Percentiles rank a stretch among this genome's conserved stretches.
phyloP scores from a whole-genome alignment of 1,140 invertebrate species.

The Drosophila lowei region DNA sequence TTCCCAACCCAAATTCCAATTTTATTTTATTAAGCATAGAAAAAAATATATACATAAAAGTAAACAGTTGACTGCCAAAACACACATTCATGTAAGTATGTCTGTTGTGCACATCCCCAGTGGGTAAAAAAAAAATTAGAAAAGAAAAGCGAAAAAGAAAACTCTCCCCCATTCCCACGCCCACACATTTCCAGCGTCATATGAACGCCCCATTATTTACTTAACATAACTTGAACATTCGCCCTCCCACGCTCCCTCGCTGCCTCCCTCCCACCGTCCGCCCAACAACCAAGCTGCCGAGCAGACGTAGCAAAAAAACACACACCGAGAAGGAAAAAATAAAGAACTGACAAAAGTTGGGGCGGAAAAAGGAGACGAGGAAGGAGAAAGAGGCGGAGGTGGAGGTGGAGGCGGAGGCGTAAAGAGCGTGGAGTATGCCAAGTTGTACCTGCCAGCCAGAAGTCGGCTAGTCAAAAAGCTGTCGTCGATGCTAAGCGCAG shows the following conservation, averaged over 20 bases:
- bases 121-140: not conserved
- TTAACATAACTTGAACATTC: slow-evolving; percentile 81
- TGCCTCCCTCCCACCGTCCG: not conserved
- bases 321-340: slow-evolving; percentile 21
- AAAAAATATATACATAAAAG: slow-evolving; percentile 61
- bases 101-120: slow-evolving; percentile 27
- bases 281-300: slow-evolving; percentile 19
- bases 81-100: slow-evolving; percentile 15
- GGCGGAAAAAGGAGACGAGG: slow-evolving; percentile 7
- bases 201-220: slow-evolving; percentile 81
- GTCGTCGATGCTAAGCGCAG: slow-evolving; percentile 78
- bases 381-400: too few relatives aligned
- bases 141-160: slow-evolving; percentile 9
- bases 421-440: slow-evolving; percentile 38
- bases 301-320: slow-evolving; percentile 55
- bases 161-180: slow-evolving; percentile 20
- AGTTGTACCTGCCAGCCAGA: slow-evolving; percentile 65
- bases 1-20: slow-evolving; percentile 59
- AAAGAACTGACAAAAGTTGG: slow-evolving; percentile 40
- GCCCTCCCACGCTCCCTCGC: slow-evolving; percentile 17
- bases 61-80: slow-evolving; percentile 73
- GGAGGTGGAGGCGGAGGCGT: too few relatives aligned
- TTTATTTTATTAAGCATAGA: slow-evolving; percentile 77
- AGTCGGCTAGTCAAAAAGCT: slow-evolving; percentile 79
- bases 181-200: slow-evolving; percentile 59